These are phyloP conservation scores for Strigops habroptila DNA, from an alignment of 2,113 vertebrate species.

Conservation along the genomic window DNA sequence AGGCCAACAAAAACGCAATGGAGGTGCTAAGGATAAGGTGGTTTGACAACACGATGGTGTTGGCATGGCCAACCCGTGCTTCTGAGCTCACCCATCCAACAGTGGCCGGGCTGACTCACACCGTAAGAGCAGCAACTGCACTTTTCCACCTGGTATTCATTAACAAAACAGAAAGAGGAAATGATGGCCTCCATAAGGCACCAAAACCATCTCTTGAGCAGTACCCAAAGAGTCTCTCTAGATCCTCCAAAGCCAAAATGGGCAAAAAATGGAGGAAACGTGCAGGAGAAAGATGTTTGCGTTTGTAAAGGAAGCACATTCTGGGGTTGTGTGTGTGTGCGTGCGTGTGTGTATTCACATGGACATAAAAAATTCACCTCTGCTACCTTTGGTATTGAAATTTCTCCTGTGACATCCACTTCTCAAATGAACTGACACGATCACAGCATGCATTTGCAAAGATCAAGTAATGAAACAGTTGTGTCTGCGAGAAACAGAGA, in stretches of 20 bases:
- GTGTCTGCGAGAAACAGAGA: not conserved
- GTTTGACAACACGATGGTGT: not conserved
- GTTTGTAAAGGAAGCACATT: not conserved
- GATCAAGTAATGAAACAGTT: not conserved
- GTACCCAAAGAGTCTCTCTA: not conserved
- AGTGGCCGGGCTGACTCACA: not conserved
- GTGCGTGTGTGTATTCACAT: not conserved
- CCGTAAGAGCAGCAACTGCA: not conserved
- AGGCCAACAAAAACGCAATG: not conserved
- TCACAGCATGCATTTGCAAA: not conserved
- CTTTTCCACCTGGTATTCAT: not conserved
- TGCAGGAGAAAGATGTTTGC: accelerated
- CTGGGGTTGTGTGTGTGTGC: not conserved
- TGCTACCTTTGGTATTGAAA: slow-evolving; percentile 32
- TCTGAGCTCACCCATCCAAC: not conserved
- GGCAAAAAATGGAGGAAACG: not conserved
- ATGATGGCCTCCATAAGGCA: slow-evolving; percentile 64
- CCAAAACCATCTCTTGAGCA: slow-evolving; percentile 25
- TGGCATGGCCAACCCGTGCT: not conserved
- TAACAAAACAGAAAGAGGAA: not conserved
- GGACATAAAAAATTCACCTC: not conserved
- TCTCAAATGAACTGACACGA: accelerated
- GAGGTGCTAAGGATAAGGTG: not conserved
- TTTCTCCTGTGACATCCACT: not conserved
- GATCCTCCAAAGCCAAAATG: not conserved